Conservation (phyloP, 2,797 vertebrate species). For the Bucorvus abyssinicus region DNA sequence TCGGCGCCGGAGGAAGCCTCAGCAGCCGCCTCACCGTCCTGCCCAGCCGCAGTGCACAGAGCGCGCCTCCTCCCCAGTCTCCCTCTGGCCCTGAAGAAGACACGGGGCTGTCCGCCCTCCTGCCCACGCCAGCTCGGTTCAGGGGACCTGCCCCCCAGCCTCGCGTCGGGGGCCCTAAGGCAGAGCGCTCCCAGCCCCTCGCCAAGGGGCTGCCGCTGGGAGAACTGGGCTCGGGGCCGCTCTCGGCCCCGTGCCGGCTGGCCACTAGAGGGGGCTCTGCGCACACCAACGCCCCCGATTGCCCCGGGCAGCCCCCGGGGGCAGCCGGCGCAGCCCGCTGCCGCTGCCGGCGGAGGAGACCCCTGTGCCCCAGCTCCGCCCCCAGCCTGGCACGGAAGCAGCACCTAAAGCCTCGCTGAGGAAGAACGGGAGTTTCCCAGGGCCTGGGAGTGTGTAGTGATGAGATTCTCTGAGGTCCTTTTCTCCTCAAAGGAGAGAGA, state of each 20-base stretch:
- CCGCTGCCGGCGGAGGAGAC: fast-evolving
- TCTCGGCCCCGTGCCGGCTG: not conserved
- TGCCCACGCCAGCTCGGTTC: fast-evolving
- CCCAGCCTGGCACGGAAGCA: not conserved
- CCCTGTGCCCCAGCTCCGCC: fast-evolving
- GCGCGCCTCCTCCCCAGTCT: fast-evolving
- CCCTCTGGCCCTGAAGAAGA: not conserved
- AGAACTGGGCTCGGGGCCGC: not conserved
- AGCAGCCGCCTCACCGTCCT: not conserved
- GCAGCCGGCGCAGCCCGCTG: fast-evolving
- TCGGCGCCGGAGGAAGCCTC: fast-evolving
- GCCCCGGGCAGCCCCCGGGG: fast-evolving
- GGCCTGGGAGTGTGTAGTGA: fast-evolving
- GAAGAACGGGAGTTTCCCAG: not conserved
- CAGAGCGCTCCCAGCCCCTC: not conserved
- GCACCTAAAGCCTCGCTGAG: not conserved
- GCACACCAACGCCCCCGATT: not conserved
- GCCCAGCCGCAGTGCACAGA: not conserved
- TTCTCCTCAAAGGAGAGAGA: not conserved
- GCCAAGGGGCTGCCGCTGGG: not conserved
- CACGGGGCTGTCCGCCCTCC: not conserved
- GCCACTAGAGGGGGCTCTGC: conserved; percentile 63
- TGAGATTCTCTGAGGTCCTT: not conserved
- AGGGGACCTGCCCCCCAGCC: not conserved
- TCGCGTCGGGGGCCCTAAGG: not conserved